Percentiles rank a stretch among this genome's conserved stretches.
Conservation (phyloP, 1,140 invertebrate genomes). For the Littorina saxatilis region DNA sequence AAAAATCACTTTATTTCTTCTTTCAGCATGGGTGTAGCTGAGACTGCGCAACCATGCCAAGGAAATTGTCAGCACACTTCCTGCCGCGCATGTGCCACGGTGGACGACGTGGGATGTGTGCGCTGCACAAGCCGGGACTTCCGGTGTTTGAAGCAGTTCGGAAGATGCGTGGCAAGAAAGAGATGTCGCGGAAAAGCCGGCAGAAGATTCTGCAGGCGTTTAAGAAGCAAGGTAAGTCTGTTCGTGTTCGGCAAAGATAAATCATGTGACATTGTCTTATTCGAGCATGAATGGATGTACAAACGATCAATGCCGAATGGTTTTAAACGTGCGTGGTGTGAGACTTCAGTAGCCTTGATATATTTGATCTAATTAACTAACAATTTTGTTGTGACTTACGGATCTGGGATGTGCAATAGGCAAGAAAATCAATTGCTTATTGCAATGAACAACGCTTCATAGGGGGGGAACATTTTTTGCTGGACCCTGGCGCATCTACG, state of each 20-base stretch:
- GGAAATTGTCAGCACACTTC: slow-evolving; percentile 73
- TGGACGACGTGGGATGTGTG: slow-evolving; percentile 57
- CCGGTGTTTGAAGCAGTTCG: slow-evolving; percentile 68
- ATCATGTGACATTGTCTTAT: neutral
- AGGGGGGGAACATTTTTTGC: too few relatives aligned
- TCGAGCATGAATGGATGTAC: too few relatives aligned
- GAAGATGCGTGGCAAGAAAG: slow-evolving; percentile 64
- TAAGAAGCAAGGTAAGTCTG: slow-evolving; percentile 1
- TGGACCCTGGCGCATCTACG: too few relatives aligned
- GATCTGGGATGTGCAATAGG: too few relatives aligned
- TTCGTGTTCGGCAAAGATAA: neutral
- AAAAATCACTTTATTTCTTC: too few relatives aligned
- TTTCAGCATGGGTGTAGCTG: slow-evolving; percentile 66
- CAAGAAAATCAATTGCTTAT: too few relatives aligned
- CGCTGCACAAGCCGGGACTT: slow-evolving; percentile 69
- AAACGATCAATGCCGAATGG: neutral
- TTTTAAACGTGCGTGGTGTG: neutral
- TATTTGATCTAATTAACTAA: neutral
- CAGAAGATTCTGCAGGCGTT: neutral
- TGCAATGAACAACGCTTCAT: too few relatives aligned
- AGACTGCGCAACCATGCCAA: slow-evolving; percentile 64
- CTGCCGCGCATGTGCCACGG: slow-evolving; percentile 67
- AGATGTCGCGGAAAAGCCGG: slow-evolving; percentile 53
- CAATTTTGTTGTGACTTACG: too few relatives aligned
- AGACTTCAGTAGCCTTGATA: neutral